Evolutionary conservation across 2,797 vertebrate genomes (phyloP).

Genomic region (Lepilemur ruficaudatus): DNA sequence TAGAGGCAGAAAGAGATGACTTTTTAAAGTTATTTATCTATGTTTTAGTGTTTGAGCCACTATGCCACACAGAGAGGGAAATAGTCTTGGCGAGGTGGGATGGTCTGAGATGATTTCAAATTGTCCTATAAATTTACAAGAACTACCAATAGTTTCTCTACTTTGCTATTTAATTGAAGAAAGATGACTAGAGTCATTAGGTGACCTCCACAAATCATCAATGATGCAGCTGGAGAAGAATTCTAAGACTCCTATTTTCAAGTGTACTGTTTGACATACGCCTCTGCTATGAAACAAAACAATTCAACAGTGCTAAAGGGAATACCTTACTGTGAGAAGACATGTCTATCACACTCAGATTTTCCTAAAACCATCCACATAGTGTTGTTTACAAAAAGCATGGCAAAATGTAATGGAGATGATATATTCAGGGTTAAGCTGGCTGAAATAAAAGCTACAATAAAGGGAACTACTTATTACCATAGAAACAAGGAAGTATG

Average conservation of each 20-base stretch:
- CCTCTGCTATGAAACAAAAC: neutral
- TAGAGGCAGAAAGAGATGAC: neutral
- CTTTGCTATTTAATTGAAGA: slow-evolving; percentile 25
- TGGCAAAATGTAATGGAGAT: slow-evolving; percentile 57
- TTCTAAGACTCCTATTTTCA: neutral
- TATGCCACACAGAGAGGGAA: neutral
- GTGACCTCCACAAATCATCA: neutral
- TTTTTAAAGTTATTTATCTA: neutral
- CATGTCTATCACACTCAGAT: neutral
- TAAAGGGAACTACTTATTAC: slow-evolving; percentile 69
- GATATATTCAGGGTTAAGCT: slow-evolving; percentile 61
- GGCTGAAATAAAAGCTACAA: neutral
- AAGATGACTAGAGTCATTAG: neutral
- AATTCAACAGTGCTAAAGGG: neutral
- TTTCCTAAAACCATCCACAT: slow-evolving; percentile 36
- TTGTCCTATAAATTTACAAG: neutral
- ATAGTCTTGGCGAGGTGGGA: neutral
- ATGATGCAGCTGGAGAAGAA: neutral
- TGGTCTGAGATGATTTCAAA: neutral
- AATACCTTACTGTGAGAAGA: neutral
- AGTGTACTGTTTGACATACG: neutral
- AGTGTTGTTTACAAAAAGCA: slow-evolving; percentile 41
- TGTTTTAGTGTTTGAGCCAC: neutral
- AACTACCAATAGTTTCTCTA: neutral
- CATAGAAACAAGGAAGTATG: slow-evolving; percentile 67